These are phyloP conservation scores for Arremon aurantiirostris DNA, from an alignment of 2,797 vertebrate species.

Conservation along the genomic window DNA sequence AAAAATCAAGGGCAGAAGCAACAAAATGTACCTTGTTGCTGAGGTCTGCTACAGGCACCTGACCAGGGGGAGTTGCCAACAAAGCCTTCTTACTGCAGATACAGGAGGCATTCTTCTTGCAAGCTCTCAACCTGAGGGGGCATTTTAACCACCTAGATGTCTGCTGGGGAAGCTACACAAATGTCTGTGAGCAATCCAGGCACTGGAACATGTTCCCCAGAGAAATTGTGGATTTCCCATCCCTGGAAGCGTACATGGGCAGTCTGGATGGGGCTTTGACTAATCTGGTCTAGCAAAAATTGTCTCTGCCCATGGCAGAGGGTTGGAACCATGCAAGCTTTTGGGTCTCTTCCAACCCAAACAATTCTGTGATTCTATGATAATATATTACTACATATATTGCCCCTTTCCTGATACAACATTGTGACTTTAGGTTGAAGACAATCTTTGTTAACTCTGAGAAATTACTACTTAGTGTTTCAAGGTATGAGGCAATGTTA, in stretches of 20 bases:
- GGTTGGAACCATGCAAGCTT: not conserved
- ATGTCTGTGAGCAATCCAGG: not conserved
- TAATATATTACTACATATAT: not conserved
- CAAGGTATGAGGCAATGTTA: not conserved
- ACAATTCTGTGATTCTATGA: not conserved
- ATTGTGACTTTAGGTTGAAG: not conserved
- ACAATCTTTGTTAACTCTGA: not conserved
- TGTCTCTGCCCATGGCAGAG: not conserved
- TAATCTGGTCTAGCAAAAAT: not conserved
- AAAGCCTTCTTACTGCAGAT: not conserved
- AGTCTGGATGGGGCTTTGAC: not conserved
- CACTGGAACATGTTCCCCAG: not conserved
- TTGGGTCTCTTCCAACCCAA: not conserved
- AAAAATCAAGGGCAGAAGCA: not conserved
- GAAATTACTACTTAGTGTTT: not conserved
- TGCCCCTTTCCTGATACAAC: not conserved
- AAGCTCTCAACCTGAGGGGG: not conserved
- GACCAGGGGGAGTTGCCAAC: not conserved
- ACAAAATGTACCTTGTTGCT: not conserved
- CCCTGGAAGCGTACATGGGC: not conserved
- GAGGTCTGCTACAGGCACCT: not conserved
- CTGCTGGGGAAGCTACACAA: not conserved
- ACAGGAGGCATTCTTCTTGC: fast-evolving
- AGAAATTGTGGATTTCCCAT: not conserved
- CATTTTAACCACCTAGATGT: not conserved